These are phyloP conservation scores for Chironex yamaguchii DNA, from an alignment of 30 jellyfish, hydroid and myxozoan genomes.

Conservation along the genomic window DNA sequence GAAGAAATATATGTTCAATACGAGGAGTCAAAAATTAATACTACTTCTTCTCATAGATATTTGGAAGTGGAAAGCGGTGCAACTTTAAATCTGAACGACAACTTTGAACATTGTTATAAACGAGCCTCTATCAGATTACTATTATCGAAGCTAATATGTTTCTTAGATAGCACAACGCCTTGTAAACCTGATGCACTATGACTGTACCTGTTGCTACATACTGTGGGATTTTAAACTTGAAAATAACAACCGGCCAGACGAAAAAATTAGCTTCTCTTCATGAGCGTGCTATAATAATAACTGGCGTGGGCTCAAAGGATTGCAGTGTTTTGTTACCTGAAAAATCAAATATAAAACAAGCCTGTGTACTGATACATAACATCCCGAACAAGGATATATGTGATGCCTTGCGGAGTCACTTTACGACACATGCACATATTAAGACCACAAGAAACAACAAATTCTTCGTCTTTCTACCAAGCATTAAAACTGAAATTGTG, in stretches of 20 bases:
- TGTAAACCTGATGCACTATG: not conserved
- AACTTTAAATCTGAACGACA: not conserved
- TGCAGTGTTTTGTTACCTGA: conserved; percentile 52
- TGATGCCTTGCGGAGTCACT: conserved; percentile 57
- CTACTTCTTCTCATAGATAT: not conserved
- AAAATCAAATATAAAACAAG: conserved; percentile 31
- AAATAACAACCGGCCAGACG: not conserved
- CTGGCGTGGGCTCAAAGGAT: conserved; percentile 37
- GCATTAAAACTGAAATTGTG: conserved; percentile 38
- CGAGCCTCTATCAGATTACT: not conserved
- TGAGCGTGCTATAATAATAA: not conserved
- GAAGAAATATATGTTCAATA: not conserved
- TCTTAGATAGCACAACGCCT: not conserved
- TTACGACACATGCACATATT: conserved; percentile 41
- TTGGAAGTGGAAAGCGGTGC: not conserved
- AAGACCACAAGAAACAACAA: conserved; percentile 35
- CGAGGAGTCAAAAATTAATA: not conserved
- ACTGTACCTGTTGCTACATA: not conserved
- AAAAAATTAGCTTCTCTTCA: not conserved
- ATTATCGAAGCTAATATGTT: not conserved
- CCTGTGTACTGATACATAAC: conserved; percentile 50
- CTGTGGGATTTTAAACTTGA: not conserved
- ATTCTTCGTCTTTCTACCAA: conserved; percentile 59
- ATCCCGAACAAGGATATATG: conserved; percentile 19
- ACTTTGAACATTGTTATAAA: not conserved